Evolutionary conservation across 2,888 invertebrate species (phyloP).

Genomic region (Fragum fragum): DNA sequence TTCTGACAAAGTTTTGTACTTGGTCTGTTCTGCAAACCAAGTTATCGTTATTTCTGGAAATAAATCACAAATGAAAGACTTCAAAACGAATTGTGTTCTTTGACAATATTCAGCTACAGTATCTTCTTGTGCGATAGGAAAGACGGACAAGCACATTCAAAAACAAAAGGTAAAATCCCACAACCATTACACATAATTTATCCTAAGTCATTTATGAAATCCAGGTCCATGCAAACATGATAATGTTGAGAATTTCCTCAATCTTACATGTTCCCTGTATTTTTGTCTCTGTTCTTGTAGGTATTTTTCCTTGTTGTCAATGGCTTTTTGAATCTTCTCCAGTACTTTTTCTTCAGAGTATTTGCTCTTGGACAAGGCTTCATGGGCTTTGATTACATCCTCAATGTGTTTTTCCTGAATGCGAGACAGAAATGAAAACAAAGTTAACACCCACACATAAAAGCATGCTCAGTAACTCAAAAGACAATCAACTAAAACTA

Average conservation of each 20-base stretch:
- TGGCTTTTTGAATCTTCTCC: slow-evolving; percentile 94
- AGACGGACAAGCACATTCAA: too few species aligned
- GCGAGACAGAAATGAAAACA: slow-evolving; percentile 27
- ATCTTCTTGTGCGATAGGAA: too few species aligned
- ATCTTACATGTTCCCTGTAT: slow-evolving; percentile 92
- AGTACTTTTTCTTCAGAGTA: slow-evolving; percentile 92
- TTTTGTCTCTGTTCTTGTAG: slow-evolving; percentile 96
- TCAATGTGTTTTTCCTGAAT: slow-evolving; percentile 83
- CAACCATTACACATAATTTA: too few species aligned
- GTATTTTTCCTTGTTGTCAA: slow-evolving; percentile 95
- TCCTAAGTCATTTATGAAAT: not conserved
- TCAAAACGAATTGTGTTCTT: too few species aligned
- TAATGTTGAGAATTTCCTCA: not conserved
- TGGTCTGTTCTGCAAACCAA: too few species aligned
- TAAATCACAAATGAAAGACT: too few species aligned
- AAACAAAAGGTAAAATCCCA: too few species aligned
- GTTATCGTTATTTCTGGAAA: too few species aligned
- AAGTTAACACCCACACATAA: slow-evolving; percentile 19
- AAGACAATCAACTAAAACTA: not conserved
- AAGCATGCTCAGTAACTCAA: slow-evolving; percentile 18
- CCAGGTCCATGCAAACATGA: not conserved
- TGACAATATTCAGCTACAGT: too few species aligned
- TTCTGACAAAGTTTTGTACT: too few species aligned
- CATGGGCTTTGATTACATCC: slow-evolving; percentile 88
- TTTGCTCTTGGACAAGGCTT: slow-evolving; percentile 92